Percentiles rank a stretch among this genome's conserved stretches.
These are phyloP conservation scores for Oreotragus oreotragus DNA, from an alignment of 2,113 vertebrate genomes.

Conservation along the genomic window DNA sequence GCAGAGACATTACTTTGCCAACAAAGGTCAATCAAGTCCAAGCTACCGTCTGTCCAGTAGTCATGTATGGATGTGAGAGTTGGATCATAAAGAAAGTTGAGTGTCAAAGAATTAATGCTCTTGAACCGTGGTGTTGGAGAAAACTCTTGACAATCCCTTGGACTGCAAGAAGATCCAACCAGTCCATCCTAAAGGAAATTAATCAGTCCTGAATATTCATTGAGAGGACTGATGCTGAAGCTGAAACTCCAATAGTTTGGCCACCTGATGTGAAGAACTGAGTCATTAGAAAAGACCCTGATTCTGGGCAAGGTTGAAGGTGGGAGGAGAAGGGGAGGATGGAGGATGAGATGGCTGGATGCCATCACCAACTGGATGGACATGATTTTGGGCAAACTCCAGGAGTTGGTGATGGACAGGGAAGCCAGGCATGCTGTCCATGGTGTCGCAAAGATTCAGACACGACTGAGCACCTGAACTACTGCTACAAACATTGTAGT, in stretches of 20 bases:
- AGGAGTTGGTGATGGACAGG: not conserved
- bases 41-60: not conserved
- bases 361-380: not conserved
- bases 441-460: not conserved
- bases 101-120: not conserved
- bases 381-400: not conserved
- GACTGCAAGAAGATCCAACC: not conserved
- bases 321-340: not conserved
- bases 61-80: not conserved
- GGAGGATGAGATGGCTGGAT: not conserved
- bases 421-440: not conserved
- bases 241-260: not conserved
- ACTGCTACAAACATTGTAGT: not conserved
- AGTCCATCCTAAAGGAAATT: not conserved
- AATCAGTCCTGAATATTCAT: not conserved
- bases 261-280: not conserved
- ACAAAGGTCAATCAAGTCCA: not conserved
- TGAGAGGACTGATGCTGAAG: not conserved
- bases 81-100: not conserved
- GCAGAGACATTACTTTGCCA: not conserved
- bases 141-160: not conserved
- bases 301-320: not conserved
- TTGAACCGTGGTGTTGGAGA: not conserved
- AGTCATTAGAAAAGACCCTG: not conserved
- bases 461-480: fast-evolving